Evolutionary conservation across 2,113 vertebrate genomes (phyloP), one percentile per base, ranked within the genome.

Genomic region (Centrocercus urophasianus): DNA sequence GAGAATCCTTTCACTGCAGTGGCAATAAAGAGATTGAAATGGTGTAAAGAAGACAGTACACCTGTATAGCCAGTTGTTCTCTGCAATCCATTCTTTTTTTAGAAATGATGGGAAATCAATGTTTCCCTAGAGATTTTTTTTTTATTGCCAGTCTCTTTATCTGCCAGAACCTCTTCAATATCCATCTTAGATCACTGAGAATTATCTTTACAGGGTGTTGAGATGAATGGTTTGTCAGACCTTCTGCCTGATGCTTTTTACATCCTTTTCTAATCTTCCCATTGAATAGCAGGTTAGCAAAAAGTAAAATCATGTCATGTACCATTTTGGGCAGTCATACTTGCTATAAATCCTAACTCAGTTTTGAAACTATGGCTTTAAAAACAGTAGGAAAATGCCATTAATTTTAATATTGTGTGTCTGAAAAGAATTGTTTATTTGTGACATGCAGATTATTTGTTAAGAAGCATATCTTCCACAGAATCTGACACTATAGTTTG

Each of bases 141-240:
- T 97, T 94, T 93, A 71, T 91, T 96, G 77, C 61, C 83, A 95
- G 94, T 65, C 91, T 71, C 59, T 96, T 96, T 96, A 88, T 91
- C 81, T 96, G 79, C 89, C 93, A 96, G 91, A 96, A 94, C 56
- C 54, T 93, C 90, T 95, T 89, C 83, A 90, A 92, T 67, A 92
- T 67, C 73, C 76, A 83, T 45, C 34, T 74, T 92, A 92, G 66
- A 83, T 88, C 78, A 45, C n/a, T 86, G 36, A 85, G 30, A 96
- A 92, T 88, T 89, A 61, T 83, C 70, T 83, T 83, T 77, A 87
- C 90, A 95, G 84, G 32, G 78, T 91, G 69, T 80, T 80, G 61
- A 85, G 91, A 95, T 71, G 22, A 96, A 89, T 75, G 48, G 52
- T 82, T 97, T 95, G 65, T 96, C 86, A 92, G 81, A 89, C 54